These are phyloP conservation scores for Euura lappo DNA, from an alignment of 1,140 invertebrate genomes.

Conservation along the genomic window DNA sequence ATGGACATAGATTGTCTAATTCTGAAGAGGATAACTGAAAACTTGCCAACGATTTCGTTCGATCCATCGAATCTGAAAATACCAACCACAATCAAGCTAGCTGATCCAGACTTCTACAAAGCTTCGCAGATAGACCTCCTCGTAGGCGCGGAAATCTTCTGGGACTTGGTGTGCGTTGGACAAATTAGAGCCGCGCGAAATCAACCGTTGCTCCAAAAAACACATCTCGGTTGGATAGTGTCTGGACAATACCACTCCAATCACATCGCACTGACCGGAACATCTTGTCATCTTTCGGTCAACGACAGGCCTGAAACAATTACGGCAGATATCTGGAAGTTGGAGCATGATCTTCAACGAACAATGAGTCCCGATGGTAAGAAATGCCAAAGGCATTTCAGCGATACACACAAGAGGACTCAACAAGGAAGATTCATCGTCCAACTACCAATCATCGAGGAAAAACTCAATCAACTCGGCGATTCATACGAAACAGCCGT, in stretches of 20 bases:
- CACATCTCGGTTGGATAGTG: slow-evolving; percentile 20
- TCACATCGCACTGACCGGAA: background rate
- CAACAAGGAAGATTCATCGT: background rate
- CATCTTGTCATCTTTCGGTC: background rate
- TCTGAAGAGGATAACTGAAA: background rate
- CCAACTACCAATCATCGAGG: background rate
- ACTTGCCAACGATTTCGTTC: background rate
- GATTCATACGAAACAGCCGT: background rate
- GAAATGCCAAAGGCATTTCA: background rate
- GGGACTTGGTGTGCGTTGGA: slow-evolving; percentile 9
- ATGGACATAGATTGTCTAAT: background rate
- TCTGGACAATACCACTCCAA: slow-evolving; percentile 15
- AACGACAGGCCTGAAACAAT: slow-evolving; percentile 13
- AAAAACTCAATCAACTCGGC: background rate
- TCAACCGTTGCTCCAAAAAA: slow-evolving; percentile 19
- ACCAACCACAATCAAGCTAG: background rate
- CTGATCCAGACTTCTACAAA: background rate
- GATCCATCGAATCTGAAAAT: background rate
- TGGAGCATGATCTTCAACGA: background rate
- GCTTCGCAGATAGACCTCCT: background rate
- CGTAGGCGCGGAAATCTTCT: slow-evolving; percentile 18
- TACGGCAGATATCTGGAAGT: slow-evolving; percentile 16
- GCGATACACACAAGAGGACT: background rate
- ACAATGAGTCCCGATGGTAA: background rate
- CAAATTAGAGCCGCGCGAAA: slow-evolving; percentile 11